Evolutionary conservation across 2,888 invertebrate genomes (phyloP), one percentile per base, ranked within the genome.

Genomic region (Watsonalla cultraria): DNA sequence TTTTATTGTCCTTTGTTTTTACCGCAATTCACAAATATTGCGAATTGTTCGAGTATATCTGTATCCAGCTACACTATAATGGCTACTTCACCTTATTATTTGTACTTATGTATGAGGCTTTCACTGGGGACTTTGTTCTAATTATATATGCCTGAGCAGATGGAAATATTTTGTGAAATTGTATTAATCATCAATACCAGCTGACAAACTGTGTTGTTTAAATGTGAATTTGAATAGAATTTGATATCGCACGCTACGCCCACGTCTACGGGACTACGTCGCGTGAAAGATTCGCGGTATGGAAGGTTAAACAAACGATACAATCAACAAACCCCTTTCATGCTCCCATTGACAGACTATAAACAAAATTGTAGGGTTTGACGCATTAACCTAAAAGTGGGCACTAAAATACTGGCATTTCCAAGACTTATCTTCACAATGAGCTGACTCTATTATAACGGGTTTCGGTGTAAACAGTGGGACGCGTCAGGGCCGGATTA

Each of bases 401-500:
- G 24, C 57, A 62, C 61, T 66, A 53, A 57, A 42, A 49, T 60
- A 70, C 73, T 76, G 61, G 66, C 70, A 72, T 72, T 73, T 77
- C 71, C 62, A 61, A 59, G 61, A 62, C 56, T 65, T 65, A 68
- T 70, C 72, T 24, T 67, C 68, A 68, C 68, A 59, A 59, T 60
- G 66, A 71, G 69, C 62, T 57, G 60, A 64, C 70, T 73, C 66
- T 72, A 66, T 64, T 66, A 60, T 73, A 74, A 72, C 74, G 72
- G 66, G 68, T 60, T 65, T 64, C 69, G 68, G 73, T 73, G 73
- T 61, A 61, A 62, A 63, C 62, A 54, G 52, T 64, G 71, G 64
- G 59, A 46, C 52, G 55, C 74, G 76, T 77, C 80, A 78, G 75
- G 68, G 72, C 61, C 65, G 84, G 86, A 87, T 86, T 86, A 87